Evolutionary conservation across 2,888 invertebrate species (phyloP).

Genomic region (Malthinus seriepunctatus): DNA sequence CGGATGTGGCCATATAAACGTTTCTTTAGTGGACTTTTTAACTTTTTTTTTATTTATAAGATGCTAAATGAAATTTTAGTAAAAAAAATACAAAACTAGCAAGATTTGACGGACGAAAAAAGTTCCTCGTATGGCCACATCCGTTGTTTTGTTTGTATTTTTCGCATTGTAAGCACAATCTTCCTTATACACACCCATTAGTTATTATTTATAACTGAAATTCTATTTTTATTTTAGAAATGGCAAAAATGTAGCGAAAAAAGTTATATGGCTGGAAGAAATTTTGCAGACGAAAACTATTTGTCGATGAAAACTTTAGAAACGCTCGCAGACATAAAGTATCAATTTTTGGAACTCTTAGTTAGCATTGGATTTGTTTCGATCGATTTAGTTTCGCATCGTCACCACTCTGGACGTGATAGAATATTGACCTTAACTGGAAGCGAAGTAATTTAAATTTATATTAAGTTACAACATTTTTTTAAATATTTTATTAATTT

Average conservation of each 20-base stretch:
- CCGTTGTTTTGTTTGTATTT: too few species aligned
- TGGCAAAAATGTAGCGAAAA: constrained; percentile 75
- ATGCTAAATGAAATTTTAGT: too few species aligned
- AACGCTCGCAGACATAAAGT: constrained; percentile 86
- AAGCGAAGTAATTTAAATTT: constrained; percentile 53
- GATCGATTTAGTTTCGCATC: constrained; percentile 62
- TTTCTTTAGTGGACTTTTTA: too few species aligned
- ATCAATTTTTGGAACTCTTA: constrained; percentile 74
- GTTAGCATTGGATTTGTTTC: constrained; percentile 81
- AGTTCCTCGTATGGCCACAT: too few species aligned
- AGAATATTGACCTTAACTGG: constrained; percentile 70
- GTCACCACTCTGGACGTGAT: constrained; percentile 63
- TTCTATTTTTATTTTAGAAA: constrained; percentile 63
- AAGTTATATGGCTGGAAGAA: constrained; percentile 71
- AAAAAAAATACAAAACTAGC: too few species aligned
- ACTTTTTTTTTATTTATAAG: too few species aligned
- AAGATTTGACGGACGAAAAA: too few species aligned
- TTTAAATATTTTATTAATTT: constrained; percentile 40
- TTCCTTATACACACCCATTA: too few species aligned
- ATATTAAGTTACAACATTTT: neutral
- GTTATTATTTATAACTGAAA: too few species aligned
- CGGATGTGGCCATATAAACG: too few species aligned
- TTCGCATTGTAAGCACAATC: too few species aligned
- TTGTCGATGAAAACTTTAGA: constrained; percentile 80
- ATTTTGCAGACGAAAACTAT: constrained; percentile 83